Evolutionary conservation across 1,140 invertebrate species (phyloP), one percentile per base, ranked within the genome.

Genomic region (Oedothorax gibbosus): DNA sequence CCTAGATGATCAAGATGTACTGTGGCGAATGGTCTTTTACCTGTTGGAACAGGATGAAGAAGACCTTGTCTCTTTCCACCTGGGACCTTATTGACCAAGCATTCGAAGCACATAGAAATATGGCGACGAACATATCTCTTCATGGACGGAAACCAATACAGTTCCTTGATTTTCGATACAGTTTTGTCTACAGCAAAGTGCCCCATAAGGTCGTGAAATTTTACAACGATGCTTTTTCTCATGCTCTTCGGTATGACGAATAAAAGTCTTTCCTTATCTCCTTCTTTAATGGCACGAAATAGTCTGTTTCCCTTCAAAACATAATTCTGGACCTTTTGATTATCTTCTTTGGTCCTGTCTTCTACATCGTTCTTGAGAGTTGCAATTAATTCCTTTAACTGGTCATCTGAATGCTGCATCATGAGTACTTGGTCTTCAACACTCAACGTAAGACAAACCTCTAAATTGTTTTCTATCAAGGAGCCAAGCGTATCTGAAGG

Each of bases 61-160:
- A 64, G 6, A 15, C 49, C 60, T 62, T 79, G 78, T 68, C 69
- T n/a, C 80, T 86, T 87, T 79, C 8, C 72, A 15, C 62, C 60
- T 21, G 56, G 69, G n/a, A 21, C 18, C 57, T 77, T 69, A 69
- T 85, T 82, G 2, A 56, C 56, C 35, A 78, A 18, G 53, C 50
- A 65, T 71, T 54, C n/a, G 20, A 85, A 85, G 15, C 60, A 83
- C 65, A 76, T 71, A 14, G 71, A 57, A 49, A 60, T 57, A 20
- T 84, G 62, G 15, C 49, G 49, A 56, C 54, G 14, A 10, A 81
- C 15, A 69, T 84, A 80, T 11, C 57, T 5, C 56, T 86, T 66
- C 86, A 81, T 54, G 8, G 15, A 20, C 8, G 54, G 50, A 53
- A 86, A 60, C n/a, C 66, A 85, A 66, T 68, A 68, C 18, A 85